Percentiles rank a stretch among this genome's conserved stretches.
These are phyloP conservation scores for Erebia palarica DNA, from an alignment of 2,888 invertebrate genomes.

Conservation along the genomic window DNA sequence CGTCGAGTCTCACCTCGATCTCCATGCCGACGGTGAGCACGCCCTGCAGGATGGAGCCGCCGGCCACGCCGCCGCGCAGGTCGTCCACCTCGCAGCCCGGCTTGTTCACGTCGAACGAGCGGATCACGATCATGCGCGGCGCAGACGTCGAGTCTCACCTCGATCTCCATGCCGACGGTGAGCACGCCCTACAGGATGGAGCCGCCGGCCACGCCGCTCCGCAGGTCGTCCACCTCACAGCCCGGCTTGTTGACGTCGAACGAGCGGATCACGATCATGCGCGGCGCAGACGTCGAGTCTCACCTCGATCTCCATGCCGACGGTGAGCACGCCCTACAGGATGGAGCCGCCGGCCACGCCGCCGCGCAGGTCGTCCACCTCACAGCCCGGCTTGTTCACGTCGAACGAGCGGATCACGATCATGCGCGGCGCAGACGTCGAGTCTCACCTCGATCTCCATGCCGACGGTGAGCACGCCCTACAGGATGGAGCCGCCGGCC, in stretches of 20 bases:
- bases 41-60: too few species aligned
- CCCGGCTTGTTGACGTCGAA: too few species aligned
- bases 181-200: slow-evolving; percentile 98
- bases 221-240: too few species aligned
- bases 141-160: slow-evolving; percentile 92
- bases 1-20: too few species aligned
- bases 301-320: slow-evolving; percentile 99
- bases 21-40: too few species aligned
- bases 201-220: slow-evolving; percentile 99
- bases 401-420: slow-evolving; percentile 99
- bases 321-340: slow-evolving; percentile 96
- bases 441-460: too few species aligned
- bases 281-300: slow-evolving; percentile 90
- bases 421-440: slow-evolving; percentile 95
- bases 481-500: too few species aligned
- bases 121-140: slow-evolving; percentile 96
- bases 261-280: slow-evolving; percentile 97
- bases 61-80: too few species aligned
- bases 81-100: too few species aligned
- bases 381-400: slow-evolving; percentile 99
- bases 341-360: slow-evolving; percentile 99
- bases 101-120: slow-evolving; percentile 99
- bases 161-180: slow-evolving; percentile 99
- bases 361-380: slow-evolving; percentile 98
- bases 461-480: too few species aligned